phyloP scores from a whole-genome alignment of 2,797 vertebrate species.

The Bovichtus variegatus region DNA sequence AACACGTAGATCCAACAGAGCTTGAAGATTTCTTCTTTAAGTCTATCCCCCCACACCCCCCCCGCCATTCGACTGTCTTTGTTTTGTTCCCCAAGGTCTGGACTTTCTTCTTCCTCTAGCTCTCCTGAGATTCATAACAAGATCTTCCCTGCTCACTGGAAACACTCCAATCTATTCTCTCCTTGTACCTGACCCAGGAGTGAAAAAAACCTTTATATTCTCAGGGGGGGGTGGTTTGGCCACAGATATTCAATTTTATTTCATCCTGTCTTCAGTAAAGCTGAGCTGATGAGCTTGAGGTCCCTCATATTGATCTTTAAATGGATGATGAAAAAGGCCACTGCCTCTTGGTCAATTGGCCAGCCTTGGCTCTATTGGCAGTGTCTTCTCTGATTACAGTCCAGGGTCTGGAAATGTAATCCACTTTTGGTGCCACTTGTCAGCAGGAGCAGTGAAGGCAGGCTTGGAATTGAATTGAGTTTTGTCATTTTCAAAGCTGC shows the following conservation, averaged over 20 bases:
- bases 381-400: conserved; percentile 63
- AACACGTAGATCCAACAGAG: not conserved
- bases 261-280: conserved; percentile 59
- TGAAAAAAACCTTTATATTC: conserved; percentile 32
- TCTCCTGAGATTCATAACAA: conserved; percentile 62
- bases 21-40: not conserved
- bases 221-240: conserved; percentile 9
- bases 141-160: conserved; percentile 46
- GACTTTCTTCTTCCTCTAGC: conserved; percentile 8
- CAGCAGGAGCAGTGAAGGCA: conserved; percentile 40
- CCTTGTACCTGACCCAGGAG: conserved; percentile 50
- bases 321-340: conserved; percentile 79
- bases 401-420: conserved; percentile 57
- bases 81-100: not conserved
- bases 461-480: conserved; percentile 23
- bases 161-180: conserved; percentile 62
- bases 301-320: conserved; percentile 78
- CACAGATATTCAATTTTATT: conserved; percentile 60
- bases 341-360: conserved; percentile 64
- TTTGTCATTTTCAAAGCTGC: conserved; percentile 32
- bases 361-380: conserved; percentile 55
- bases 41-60: no score
- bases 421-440: conserved; percentile 62
- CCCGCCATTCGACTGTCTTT: not conserved
- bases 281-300: conserved; percentile 74